Conservation (phyloP, 35 echinoderm and acorn worm species). For the Apostichopus japonicus region DNA sequence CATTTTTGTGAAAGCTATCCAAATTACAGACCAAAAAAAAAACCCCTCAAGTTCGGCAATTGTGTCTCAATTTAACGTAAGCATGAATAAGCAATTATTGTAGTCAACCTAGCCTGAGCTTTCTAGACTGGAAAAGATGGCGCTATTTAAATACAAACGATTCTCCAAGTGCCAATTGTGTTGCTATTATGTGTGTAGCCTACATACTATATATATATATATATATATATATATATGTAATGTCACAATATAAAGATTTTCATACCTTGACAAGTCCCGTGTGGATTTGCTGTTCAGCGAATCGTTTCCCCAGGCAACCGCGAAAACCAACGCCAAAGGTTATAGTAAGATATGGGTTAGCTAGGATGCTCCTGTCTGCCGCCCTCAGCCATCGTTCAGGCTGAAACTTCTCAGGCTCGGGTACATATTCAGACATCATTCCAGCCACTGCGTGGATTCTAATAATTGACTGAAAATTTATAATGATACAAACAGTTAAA, state of each 20-base stretch:
- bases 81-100: too few relatives aligned
- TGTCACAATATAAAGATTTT: neutral
- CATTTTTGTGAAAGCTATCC: too few relatives aligned
- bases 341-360: conserved; percentile 78
- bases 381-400: conserved; percentile 89
- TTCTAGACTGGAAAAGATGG: too few relatives aligned
- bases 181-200: too few relatives aligned
- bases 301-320: conserved; percentile 83
- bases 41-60: too few relatives aligned
- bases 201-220: too few relatives aligned
- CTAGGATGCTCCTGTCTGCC: conserved; percentile 50
- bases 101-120: too few relatives aligned
- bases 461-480: conserved; percentile 72
- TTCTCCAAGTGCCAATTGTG: too few relatives aligned
- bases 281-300: conserved; percentile 89
- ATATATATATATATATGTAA: too few relatives aligned
- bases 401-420: conserved; percentile 68
- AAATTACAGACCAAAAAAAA: too few relatives aligned
- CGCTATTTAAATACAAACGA: too few relatives aligned
- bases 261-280: conserved; percentile 80
- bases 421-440: conserved; percentile 92
- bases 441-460: conserved; percentile 89
- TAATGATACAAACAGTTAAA: neutral
- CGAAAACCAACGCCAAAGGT: conserved; percentile 81
- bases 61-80: too few relatives aligned